Evolutionary conservation across 2,113 vertebrate species (phyloP).

Genomic region (Hippoglossus stenolepis): DNA sequence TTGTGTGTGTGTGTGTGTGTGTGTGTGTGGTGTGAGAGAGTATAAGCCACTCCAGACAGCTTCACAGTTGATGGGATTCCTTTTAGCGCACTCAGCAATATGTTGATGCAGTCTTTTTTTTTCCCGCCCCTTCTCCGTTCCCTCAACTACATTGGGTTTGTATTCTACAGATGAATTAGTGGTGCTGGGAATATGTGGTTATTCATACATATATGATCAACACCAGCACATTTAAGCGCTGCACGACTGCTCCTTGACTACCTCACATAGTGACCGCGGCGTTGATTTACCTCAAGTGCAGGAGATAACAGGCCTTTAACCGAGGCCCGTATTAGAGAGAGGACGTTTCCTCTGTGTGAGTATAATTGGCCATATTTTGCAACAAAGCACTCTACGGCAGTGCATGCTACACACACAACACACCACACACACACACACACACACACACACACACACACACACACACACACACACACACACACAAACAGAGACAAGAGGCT

Average conservation of each 20-base stretch:
- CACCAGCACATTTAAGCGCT: slow-evolving; percentile 1
- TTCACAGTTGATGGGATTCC: slow-evolving; percentile 66
- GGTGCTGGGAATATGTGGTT: slow-evolving; percentile 57
- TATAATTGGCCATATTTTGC: not conserved
- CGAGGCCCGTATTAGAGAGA: not conserved
- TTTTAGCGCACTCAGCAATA: slow-evolving; percentile 72
- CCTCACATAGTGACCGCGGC: not conserved
- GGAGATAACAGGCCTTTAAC: not conserved
- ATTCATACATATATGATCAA: slow-evolving; percentile 44
- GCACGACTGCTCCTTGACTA: not conserved
- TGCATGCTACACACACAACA: not conserved
- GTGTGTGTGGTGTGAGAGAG: not conserved
- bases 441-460: not conserved
- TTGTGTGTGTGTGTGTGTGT: slow-evolving; percentile 18
- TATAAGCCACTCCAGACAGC: slow-evolving; percentile 53
- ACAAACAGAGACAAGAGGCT: not conserved
- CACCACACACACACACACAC: too few relatives aligned
- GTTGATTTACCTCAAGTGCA: not conserved
- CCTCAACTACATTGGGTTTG: slow-evolving; percentile 53
- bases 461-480: not conserved
- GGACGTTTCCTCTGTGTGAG: not conserved
- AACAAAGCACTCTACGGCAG: not conserved
- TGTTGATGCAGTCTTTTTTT: slow-evolving; percentile 55
- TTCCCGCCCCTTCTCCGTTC: not conserved
- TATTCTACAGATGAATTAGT: slow-evolving; percentile 49